Percentiles rank a stretch among this genome's conserved stretches.
Evolutionary conservation across 2,113 vertebrate species (phyloP).

Genomic region (Plestiodon gilberti): DNA sequence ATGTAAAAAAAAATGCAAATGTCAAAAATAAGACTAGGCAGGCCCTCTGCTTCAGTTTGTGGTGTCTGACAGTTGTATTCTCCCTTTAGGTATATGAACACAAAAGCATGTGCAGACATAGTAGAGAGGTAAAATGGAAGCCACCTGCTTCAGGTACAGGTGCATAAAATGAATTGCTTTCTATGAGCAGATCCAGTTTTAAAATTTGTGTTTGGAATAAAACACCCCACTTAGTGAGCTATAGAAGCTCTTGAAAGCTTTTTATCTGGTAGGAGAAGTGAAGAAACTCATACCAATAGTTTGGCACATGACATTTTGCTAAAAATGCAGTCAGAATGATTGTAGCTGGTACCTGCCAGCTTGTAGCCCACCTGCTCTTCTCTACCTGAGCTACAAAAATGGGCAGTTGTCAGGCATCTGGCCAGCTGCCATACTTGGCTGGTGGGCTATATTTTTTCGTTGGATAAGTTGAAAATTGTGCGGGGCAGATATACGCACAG

Average conservation of each 20-base stretch:
- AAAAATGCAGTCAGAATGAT: not conserved
- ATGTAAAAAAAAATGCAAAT: not conserved
- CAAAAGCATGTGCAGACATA: not conserved
- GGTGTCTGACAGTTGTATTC: not conserved
- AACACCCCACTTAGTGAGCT: not conserved
- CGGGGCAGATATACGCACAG: not conserved
- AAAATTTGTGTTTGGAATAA: not conserved
- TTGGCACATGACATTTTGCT: not conserved
- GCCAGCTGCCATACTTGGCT: not conserved
- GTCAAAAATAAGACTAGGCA: not conserved
- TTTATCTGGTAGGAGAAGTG: not conserved
- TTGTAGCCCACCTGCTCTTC: no score
- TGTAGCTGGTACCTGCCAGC: not conserved
- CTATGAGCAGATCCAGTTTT: no score
- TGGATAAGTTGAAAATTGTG: not conserved
- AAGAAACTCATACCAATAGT: not conserved
- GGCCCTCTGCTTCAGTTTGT: not conserved
- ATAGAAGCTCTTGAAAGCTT: not conserved
- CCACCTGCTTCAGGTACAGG: not conserved
- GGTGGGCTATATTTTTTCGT: not conserved
- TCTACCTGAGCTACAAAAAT: not conserved
- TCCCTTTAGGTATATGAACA: not conserved
- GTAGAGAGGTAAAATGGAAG: not conserved
- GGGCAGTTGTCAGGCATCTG: no score
- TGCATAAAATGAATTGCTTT: not conserved